A percentile compares a stretch with the other conserved stretches of the same genome.
Evolutionary conservation across 2,888 invertebrate genomes (phyloP).

Genomic region (Lasioglossum villosulum): DNA sequence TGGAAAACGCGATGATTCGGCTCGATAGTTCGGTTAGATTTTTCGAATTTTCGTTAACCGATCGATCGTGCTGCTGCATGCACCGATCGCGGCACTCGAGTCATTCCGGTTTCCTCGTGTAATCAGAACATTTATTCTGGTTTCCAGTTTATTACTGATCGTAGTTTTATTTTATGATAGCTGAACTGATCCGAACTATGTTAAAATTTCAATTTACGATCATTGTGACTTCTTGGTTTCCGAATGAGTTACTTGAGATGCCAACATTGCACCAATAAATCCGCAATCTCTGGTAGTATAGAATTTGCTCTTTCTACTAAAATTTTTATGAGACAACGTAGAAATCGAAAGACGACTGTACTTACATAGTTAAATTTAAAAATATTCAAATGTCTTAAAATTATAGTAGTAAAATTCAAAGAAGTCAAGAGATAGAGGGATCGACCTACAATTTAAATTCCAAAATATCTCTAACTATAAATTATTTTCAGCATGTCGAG

Average conservation of each 20-base stretch:
- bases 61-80: not conserved
- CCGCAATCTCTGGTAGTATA: not conserved
- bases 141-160: not conserved
- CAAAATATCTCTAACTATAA: not conserved
- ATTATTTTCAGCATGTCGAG: not conserved
- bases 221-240: not conserved
- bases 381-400: not conserved
- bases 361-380: not conserved
- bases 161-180: not conserved
- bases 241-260: not conserved
- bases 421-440: not conserved
- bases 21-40: constrained; percentile 6
- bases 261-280: not conserved
- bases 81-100: not conserved
- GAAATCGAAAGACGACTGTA: no score
- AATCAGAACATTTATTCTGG: not conserved
- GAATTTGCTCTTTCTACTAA: not conserved
- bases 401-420: not conserved
- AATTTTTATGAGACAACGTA: not conserved
- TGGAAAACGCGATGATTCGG: constrained; percentile 13
- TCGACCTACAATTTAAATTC: not conserved
- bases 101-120: not conserved
- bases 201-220: not conserved
- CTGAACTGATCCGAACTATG: not conserved
- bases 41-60: constrained; percentile 5